phyloP scores from a whole-genome alignment of 2,797 vertebrate species.

The Pseudopleuronectes americanus region DNA sequence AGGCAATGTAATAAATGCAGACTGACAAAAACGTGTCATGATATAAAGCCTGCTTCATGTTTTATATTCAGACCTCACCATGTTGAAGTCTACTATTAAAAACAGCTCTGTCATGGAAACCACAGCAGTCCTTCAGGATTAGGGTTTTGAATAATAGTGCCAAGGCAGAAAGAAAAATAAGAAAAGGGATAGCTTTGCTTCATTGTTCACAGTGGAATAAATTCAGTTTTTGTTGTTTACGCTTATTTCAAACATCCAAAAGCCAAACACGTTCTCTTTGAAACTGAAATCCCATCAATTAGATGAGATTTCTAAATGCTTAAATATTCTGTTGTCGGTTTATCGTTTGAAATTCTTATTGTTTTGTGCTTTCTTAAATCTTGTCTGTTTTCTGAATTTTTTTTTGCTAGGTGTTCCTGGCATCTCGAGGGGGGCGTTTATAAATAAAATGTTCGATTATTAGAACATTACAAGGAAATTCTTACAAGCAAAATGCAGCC shows the following conservation, averaged over 20 bases:
- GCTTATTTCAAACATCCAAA: background rate
- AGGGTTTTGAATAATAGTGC: conserved; percentile 7
- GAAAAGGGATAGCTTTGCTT: background rate
- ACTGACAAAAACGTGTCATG: background rate
- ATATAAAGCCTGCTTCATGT: background rate
- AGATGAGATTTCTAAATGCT: no score
- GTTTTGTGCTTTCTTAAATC: background rate
- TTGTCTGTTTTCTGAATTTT: background rate
- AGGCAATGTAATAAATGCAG: background rate
- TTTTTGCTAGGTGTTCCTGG: background rate
- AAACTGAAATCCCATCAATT: background rate
- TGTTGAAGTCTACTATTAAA: background rate
- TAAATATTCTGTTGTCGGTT: no score
- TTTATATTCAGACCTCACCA: conserved; percentile 1
- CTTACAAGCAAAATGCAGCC: background rate
- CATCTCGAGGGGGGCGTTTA: no score
- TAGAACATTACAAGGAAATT: background rate
- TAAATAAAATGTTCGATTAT: no score
- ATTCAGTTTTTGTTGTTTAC: background rate
- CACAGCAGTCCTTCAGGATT: conserved; percentile 14
- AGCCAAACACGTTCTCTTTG: background rate
- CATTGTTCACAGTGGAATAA: background rate
- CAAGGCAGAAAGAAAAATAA: conserved; percentile 6
- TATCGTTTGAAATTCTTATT: no score
- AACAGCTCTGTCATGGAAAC: conserved; percentile 16